Evolutionary conservation across 2,797 vertebrate genomes (phyloP).

Genomic region (Ptychobarbus kaznakovi): DNA sequence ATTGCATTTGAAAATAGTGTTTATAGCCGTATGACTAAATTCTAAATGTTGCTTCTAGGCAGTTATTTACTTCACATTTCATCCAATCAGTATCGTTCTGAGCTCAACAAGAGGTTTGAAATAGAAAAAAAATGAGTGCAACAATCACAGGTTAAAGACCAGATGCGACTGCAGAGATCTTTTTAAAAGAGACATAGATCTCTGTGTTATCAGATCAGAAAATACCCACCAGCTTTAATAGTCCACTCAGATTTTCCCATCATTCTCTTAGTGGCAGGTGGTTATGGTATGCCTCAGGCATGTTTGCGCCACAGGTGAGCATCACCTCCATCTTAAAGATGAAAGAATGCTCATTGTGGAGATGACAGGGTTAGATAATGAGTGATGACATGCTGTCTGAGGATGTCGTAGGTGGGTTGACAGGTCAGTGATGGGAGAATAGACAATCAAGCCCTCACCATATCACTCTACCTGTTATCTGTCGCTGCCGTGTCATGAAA

Average conservation of each 20-base stretch:
- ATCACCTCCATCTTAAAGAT: conserved; percentile 28
- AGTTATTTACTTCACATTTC: neutral
- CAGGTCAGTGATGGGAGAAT: conserved; percentile 34
- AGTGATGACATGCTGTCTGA: conserved; percentile 24
- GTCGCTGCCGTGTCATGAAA: conserved; percentile 21
- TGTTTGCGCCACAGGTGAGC: conserved; percentile 21
- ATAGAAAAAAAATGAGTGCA: neutral
- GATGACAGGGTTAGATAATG: conserved; percentile 49
- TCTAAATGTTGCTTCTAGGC: neutral
- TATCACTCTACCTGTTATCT: conserved; percentile 21
- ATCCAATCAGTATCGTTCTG: neutral
- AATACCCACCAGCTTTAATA: neutral
- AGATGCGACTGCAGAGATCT: neutral
- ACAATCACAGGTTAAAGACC: conserved; percentile 16
- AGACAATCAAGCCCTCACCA: conserved; percentile 16
- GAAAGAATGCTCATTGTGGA: conserved; percentile 29
- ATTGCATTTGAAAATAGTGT: neutral
- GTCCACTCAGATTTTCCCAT: conserved; percentile 4
- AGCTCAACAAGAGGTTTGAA: neutral
- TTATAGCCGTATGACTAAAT: neutral
- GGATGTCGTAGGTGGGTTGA: conserved; percentile 38
- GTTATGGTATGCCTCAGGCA: conserved; percentile 18
- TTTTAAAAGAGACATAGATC: neutral
- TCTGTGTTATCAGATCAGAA: neutral
- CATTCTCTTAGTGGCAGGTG: conserved; percentile 2